Evolutionary conservation across 2,888 invertebrate genomes (phyloP), one percentile per base, ranked within the genome.

Genomic region (Philereme transversata): DNA sequence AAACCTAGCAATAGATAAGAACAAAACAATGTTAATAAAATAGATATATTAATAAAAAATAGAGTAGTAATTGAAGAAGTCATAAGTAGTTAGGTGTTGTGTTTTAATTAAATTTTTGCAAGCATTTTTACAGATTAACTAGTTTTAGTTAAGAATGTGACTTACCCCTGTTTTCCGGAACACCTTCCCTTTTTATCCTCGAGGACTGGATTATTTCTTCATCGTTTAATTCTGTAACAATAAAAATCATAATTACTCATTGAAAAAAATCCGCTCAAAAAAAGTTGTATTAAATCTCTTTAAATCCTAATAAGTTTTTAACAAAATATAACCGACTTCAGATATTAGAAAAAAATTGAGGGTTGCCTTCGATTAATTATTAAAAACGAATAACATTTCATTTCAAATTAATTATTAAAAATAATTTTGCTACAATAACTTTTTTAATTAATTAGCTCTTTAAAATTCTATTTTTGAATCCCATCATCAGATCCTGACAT

Each of bases 121-220:
- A 79, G 83, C 82, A 71, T 61, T 57, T 77, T 64, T 64, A 65
- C 60, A 56, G 57, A 66, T 72, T 4, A 5, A 9, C 5, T 10
- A 43, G n/a, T 45, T 22, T 45, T 22, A 22, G 22, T 22, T 22
- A 6, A 6, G 49, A 55, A 60, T 5, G 7, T 65, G 65, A 79
- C 92, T 82, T 75, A 93, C 93, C 93, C 89, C 91, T 89, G 82
- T 92, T 92, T 82, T 90, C 92, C 65, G 88, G 87, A 70, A 88
- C 89, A 59, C 87, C 86, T 71, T 93, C 90, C 60, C 93, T 82
- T 81, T 92, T 93, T 75, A 90, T 86, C 69, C 92, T 88, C 62
- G 90, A 81, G 49, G 85, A 88, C 69, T 91, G 89, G 75, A 90
- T 83, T 70, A 79, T 71, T 73, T 88, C 88, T 63, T 88, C 84